Conservation (phyloP, 2,888 invertebrate species). For the Sinodicranocentrus sp. region DNA sequence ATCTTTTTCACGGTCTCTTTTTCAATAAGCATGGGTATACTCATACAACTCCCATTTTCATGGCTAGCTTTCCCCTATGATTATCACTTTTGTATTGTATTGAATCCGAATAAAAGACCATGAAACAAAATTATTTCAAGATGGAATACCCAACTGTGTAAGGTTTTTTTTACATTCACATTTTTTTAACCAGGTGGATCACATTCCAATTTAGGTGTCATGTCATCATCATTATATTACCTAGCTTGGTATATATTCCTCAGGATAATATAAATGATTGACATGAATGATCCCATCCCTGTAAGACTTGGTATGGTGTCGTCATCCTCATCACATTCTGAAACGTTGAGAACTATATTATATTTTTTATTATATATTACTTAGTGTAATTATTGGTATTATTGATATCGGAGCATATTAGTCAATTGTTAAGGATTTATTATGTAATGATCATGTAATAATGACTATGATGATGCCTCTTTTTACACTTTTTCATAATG, state of each 20-base stretch:
- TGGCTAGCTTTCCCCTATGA: slow-evolving; percentile 24
- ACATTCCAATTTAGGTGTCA: slow-evolving; percentile 24
- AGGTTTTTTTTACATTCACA: too few species aligned
- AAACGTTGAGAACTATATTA: too few species aligned
- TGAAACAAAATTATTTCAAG: slow-evolving; percentile 36
- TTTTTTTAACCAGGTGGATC: slow-evolving; percentile 16
- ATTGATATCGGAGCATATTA: slow-evolving; percentile 42
- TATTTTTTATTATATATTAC: slow-evolving; percentile 17
- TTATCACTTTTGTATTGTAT: slow-evolving; percentile 22
- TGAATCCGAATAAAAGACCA: slow-evolving; percentile 32
- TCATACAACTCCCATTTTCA: too few species aligned
- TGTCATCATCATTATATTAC: neutral
- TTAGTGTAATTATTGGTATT: slow-evolving; percentile 48
- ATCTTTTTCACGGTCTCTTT: too few species aligned
- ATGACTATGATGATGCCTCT: slow-evolving; percentile 18
- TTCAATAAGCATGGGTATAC: too few species aligned
- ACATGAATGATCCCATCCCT: slow-evolving; percentile 31
- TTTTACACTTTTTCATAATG: slow-evolving; percentile 31
- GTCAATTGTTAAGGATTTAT: slow-evolving; percentile 36
- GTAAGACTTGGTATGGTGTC: neutral
- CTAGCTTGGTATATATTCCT: neutral
- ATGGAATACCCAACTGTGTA: too few species aligned
- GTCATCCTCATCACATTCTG: too few species aligned
- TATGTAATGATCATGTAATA: slow-evolving; percentile 5
- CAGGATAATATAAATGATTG: too few species aligned